phyloP scores from a whole-genome alignment of 2,113 vertebrate genomes.

The Ochotona curzoniae region DNA sequence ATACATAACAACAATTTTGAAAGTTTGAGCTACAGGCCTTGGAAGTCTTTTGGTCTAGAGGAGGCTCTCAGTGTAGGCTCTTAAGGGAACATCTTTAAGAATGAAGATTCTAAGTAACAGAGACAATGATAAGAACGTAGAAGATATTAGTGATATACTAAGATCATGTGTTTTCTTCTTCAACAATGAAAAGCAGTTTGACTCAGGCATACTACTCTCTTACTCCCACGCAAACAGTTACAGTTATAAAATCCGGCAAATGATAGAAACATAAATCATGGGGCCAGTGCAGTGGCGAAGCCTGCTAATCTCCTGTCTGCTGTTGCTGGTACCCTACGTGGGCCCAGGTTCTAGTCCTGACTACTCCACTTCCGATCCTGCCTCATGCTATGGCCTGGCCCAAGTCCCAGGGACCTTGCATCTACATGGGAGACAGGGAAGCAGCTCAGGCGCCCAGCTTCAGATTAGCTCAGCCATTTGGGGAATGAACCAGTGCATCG shows the following conservation, averaged over 20 bases:
- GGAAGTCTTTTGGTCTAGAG: slow-evolving; percentile 18
- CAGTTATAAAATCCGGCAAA: not conserved
- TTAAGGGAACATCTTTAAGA: not conserved
- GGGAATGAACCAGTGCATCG: no score
- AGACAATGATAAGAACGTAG: slow-evolving; percentile 1
- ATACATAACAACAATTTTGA: no score
- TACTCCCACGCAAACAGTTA: not conserved
- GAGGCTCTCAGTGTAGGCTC: not conserved
- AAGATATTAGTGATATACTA: not conserved
- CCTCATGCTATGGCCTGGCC: no score
- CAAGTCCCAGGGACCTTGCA: no score
- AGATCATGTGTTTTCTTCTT: not conserved
- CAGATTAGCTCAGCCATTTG: no score
- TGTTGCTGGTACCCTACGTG: no score
- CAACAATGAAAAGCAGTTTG: slow-evolving; percentile 1
- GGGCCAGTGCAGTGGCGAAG: no score
- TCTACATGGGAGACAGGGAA: no score
- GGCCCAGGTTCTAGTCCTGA: no score
- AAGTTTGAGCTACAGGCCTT: not conserved
- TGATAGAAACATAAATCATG: not conserved
- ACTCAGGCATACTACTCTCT: not conserved
- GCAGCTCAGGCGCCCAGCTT: no score
- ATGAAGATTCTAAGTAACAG: not conserved
- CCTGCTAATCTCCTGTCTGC: no score
- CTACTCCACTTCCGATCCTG: no score